These are phyloP conservation scores for Eubasilissa regina DNA, from an alignment of 1,140 invertebrate genomes.

Conservation along the genomic window DNA sequence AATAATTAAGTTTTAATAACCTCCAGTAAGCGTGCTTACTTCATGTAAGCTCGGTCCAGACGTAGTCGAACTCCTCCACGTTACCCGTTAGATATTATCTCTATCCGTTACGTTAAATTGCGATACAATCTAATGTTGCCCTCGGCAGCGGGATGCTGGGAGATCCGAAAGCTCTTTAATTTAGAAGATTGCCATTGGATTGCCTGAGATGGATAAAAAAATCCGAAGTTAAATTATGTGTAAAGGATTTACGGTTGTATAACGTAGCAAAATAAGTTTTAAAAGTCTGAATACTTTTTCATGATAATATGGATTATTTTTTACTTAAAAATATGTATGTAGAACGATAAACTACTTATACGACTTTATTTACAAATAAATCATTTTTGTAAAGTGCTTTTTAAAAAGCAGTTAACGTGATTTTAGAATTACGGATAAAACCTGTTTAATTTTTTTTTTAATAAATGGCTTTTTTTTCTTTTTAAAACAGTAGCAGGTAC, in stretches of 20 bases:
- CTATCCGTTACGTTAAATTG: slow-evolving; percentile 25
- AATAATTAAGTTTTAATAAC: too few species aligned
- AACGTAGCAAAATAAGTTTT: slow-evolving; percentile 13
- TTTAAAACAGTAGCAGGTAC: too few species aligned
- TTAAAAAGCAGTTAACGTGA: too few species aligned
- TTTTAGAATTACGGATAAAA: too few species aligned
- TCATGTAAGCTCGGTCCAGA: too few species aligned
- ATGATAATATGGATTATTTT: background rate
- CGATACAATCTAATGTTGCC: slow-evolving; percentile 31
- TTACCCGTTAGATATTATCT: slow-evolving; percentile 2
- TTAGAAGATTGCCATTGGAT: slow-evolving; percentile 25
- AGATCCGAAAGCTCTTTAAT: slow-evolving; percentile 5
- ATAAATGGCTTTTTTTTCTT: too few species aligned
- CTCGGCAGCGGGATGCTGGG: background rate
- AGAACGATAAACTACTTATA: too few species aligned
- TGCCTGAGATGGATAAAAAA: slow-evolving; percentile 15
- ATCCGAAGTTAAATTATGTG: slow-evolving; percentile 31
- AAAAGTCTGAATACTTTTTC: background rate
- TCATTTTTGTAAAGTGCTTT: too few species aligned
- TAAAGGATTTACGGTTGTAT: slow-evolving; percentile 7
- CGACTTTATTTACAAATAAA: too few species aligned
- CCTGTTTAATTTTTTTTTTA: too few species aligned
- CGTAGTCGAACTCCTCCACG: background rate
- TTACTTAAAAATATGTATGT: too few species aligned
- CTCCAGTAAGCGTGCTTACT: too few species aligned